A percentile compares a stretch with the other conserved stretches of the same genome.
Conservation (phyloP, 2,888 invertebrate species). For the Ennomos quercinarius region DNA sequence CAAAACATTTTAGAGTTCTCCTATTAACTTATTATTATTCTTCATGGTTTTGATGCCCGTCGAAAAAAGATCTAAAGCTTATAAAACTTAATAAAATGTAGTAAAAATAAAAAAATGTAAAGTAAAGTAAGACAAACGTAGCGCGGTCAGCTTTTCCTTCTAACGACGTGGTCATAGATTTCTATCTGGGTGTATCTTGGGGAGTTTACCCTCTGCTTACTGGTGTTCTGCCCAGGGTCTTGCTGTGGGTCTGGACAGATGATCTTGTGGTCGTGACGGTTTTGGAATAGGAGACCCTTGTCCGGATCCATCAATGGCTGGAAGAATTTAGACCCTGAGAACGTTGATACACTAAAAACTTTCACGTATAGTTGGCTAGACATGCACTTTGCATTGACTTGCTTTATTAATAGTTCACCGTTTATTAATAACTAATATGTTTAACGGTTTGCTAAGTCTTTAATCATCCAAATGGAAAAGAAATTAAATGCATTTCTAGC, state of each 20-base stretch:
- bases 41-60: no score
- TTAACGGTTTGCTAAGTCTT: no score
- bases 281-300: slow-evolving; percentile 91
- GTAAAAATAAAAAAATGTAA: not conserved
- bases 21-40: no score
- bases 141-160: slow-evolving; percentile 79
- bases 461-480: no score
- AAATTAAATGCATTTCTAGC: no score
- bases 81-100: not conserved
- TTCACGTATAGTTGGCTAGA: no score
- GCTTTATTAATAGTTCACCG: no score
- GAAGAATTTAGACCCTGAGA: slow-evolving; percentile 23
- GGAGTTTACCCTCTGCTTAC: slow-evolving; percentile 86
- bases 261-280: slow-evolving; percentile 91
- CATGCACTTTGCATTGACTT: no score
- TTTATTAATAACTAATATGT: no score
- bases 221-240: slow-evolving; percentile 88
- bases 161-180: slow-evolving; percentile 92
- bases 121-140: not conserved
- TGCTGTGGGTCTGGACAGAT: slow-evolving; percentile 89
- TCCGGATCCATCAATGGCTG: slow-evolving; percentile 89
- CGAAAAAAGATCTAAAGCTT: no score
- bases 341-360: no score
- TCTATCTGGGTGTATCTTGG: slow-evolving; percentile 90
- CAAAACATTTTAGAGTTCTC: no score